Evolutionary conservation across 2,888 invertebrate genomes (phyloP).

Genomic region (Leucoptera coffeella): DNA sequence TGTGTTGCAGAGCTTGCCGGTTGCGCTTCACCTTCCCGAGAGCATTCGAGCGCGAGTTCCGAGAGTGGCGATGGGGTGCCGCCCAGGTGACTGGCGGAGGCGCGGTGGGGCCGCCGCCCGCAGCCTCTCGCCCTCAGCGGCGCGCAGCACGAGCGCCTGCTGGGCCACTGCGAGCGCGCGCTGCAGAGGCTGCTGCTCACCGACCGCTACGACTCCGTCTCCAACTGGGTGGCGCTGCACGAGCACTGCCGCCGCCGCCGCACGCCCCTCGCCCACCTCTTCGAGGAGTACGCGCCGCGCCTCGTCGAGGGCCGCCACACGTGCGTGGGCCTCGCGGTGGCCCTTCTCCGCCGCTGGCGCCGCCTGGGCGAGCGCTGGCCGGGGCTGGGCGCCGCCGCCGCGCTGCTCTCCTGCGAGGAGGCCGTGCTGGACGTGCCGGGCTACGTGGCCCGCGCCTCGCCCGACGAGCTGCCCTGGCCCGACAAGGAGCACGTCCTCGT

Average conservation of each 20-base stretch:
- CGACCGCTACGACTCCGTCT: slow-evolving; percentile 85
- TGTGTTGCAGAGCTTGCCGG: too few species aligned
- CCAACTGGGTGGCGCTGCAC: slow-evolving; percentile 69
- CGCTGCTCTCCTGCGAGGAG: slow-evolving; percentile 83
- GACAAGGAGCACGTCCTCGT: slow-evolving; percentile 88
- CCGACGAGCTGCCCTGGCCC: slow-evolving; percentile 56
- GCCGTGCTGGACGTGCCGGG: slow-evolving; percentile 58
- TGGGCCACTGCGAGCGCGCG: slow-evolving; percentile 70
- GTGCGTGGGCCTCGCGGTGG: slow-evolving; percentile 82
- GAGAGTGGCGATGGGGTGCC: slow-evolving; percentile 88
- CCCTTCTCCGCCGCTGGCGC: slow-evolving; percentile 63
- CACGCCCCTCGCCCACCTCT: slow-evolving; percentile 61
- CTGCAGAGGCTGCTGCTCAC: slow-evolving; percentile 75
- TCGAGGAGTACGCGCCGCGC: slow-evolving; percentile 69
- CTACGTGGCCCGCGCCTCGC: slow-evolving; percentile 51
- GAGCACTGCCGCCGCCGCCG: slow-evolving; percentile 59
- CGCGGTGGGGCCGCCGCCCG: slow-evolving; percentile 30
- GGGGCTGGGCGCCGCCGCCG: slow-evolving; percentile 55
- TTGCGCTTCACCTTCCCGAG: too few species aligned
- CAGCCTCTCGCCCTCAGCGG: slow-evolving; percentile 17
- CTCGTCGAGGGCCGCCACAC: slow-evolving; percentile 76
- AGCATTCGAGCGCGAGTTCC: too few species aligned
- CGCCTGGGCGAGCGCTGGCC: slow-evolving; percentile 56
- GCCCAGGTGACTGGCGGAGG: slow-evolving; percentile 93
- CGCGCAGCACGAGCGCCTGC: slow-evolving; percentile 71